Percentiles rank a stretch among this genome's conserved stretches.
phyloP scores from a whole-genome alignment of 1,140 invertebrate genomes.

The Tetragonula clypearis region DNA sequence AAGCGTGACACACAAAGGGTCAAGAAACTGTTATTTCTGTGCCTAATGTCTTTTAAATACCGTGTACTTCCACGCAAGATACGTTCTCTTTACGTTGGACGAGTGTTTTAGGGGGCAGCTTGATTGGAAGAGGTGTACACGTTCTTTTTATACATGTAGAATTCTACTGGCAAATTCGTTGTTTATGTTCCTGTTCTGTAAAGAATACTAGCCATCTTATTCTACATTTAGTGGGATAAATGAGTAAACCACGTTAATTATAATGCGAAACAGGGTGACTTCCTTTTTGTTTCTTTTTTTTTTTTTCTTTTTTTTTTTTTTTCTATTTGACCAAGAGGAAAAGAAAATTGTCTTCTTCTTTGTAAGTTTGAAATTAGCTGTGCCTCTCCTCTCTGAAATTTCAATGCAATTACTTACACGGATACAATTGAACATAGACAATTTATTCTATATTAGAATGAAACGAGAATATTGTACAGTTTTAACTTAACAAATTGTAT shows the following conservation, averaged over 20 bases:
- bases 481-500: slow-evolving; percentile 67
- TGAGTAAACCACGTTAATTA: slow-evolving; percentile 58
- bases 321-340: slow-evolving; percentile 59
- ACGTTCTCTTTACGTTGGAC: slow-evolving; percentile 55
- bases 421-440: slow-evolving; percentile 66
- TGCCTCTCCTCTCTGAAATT: slow-evolving; percentile 62
- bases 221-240: slow-evolving; percentile 59
- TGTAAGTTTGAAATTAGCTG: slow-evolving; percentile 50
- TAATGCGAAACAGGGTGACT: slow-evolving; percentile 77
- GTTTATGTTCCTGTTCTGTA: slow-evolving; percentile 77
- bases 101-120: slow-evolving; percentile 61
- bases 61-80: slow-evolving; percentile 65
- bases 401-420: slow-evolving; percentile 35
- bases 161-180: slow-evolving; percentile 62
- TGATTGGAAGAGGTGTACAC: slow-evolving; percentile 69
- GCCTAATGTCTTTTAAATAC: slow-evolving; percentile 57
- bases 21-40: slow-evolving; percentile 54
- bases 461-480: slow-evolving; percentile 65
- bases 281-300: not conserved
- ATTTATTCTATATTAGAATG: slow-evolving; percentile 76
- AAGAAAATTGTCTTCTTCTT: slow-evolving; percentile 48
- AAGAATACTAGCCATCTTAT: slow-evolving; percentile 67
- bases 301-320: slow-evolving; percentile 27
- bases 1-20: slow-evolving; percentile 36
- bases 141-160: slow-evolving; percentile 59